Evolutionary conservation across 2,888 invertebrate species (phyloP), one percentile per base, ranked within the genome.

Genomic region (Physocephala rufipes): DNA sequence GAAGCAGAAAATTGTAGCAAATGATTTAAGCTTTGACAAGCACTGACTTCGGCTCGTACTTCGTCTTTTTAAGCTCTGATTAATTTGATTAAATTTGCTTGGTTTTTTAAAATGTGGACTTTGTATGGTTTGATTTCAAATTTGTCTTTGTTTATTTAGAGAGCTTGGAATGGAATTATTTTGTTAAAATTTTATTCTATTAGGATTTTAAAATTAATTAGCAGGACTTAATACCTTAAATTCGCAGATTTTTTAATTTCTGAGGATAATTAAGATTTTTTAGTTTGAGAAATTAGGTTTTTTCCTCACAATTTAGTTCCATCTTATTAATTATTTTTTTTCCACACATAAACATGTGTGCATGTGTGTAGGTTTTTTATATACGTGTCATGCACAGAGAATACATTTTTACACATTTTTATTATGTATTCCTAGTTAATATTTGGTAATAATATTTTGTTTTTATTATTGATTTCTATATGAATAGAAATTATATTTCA

Each of bases 341-440:
- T 9, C 36, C 45, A 61, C 49, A 51, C 53, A 21, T 62, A 63
- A 51, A 61, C 30, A 21, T 28, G n/a, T 15, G n/a, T 69, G 70
- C 78, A 74, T 72, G 59, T 74, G 53, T 74, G 67, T 71, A 73
- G 74, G 36, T 15, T 19, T 67, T 74, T 67, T 70, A 74, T 75
- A 21, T 15, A 30, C 58, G 36, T 51, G 16, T 67, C 12, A 24
- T 61, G 51, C 51, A 58, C 64, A 47, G 62, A 62, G 61, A 36
- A 30, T 69, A 55, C 1, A 24, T 55, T 62, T 58, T 71, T 45
- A 26, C 24, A 13, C 26, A 58, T 28, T 62, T 53, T 67, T 62
- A 59, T 72, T 73, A 66, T 74, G 68, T 76, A 73, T 28, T 63
- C 30, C 30, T 67, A 55, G 36, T 70, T 64, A 68, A 49, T 68